phyloP scores from a whole-genome alignment of 2,113 vertebrate species.

The Ia io region DNA sequence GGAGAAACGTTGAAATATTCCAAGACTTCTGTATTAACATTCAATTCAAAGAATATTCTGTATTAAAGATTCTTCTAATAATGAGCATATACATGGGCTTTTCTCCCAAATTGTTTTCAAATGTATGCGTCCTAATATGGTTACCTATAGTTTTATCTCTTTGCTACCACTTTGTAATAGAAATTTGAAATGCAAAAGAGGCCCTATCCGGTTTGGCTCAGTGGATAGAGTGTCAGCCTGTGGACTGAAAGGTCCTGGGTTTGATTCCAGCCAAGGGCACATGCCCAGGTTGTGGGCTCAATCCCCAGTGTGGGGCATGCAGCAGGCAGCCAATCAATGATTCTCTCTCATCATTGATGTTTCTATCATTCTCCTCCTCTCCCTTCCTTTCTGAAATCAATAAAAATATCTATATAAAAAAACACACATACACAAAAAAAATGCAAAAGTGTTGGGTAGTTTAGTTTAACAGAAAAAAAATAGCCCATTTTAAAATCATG shows the following conservation, averaged over 20 bases:
- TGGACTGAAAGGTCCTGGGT: too few species aligned
- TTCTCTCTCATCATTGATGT: too few species aligned
- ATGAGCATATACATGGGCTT: not conserved
- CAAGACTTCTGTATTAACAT: not conserved
- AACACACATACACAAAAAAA: not conserved
- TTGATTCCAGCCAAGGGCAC: too few species aligned
- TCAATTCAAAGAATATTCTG: not conserved
- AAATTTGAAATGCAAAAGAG: not conserved
- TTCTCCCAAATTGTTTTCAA: slow-evolving; percentile 8
- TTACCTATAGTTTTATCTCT: not conserved
- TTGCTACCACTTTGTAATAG: not conserved
- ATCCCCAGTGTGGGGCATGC: too few species aligned
- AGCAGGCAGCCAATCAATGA: too few species aligned
- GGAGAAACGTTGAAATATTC: not conserved
- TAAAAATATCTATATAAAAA: too few species aligned
- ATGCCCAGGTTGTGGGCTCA: too few species aligned
- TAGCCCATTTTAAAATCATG: not conserved
- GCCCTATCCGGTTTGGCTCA: too few species aligned
- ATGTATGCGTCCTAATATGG: not conserved
- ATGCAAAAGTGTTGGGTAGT: not conserved
- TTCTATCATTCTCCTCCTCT: too few species aligned
- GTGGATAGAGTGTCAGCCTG: too few species aligned
- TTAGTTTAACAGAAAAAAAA: not conserved
- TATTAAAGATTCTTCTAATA: slow-evolving; percentile 19
- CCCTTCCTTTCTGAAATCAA: too few species aligned